Evolutionary conservation across 2,888 invertebrate genomes (phyloP), one percentile per base, ranked within the genome.

Genomic region (Carabus problematicus): DNA sequence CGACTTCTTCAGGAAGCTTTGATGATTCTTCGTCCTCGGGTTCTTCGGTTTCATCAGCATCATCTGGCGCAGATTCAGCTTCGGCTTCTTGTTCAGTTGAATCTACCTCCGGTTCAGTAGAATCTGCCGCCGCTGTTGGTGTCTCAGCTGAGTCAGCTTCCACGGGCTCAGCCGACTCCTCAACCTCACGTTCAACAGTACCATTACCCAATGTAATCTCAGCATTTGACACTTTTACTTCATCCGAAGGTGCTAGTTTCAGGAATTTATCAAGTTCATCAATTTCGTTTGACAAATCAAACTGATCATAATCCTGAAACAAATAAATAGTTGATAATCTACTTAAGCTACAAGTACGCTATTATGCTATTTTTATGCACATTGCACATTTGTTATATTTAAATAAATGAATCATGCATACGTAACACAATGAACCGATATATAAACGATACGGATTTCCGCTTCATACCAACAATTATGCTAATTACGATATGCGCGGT

Each of bases 221-320:
- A 64, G 84, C 84, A 72, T 81, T 83, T 70, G 84, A 83, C 74
- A 76, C 80, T 75, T 77, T 74, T 52, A 81, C 80, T 45, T 87
- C 85, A 39, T 85, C 84, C 61, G 87, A 87, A 1, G 86, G 84
- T 74, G 89, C 88, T 74, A 93, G 79, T 82, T 94, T 94, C 70
- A 96, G 83, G 80, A 97, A 97, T 79, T 91, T 90, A 80, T 95
- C 94, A 82, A 97, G 85, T 75, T 91, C 91, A 78, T 97, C 95
- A 74, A 91, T 87, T 86, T 97, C 97, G 83, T 95, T 93, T 16
- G 95, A 91, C 83, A 93, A 83, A 82, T 95, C 94, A 83, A 97
- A 96, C 77, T 89, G 91, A 80, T 96, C 95, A 82, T 95, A 97
- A 82, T 97, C 96, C 94, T 95, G 82, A 71, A 82, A 82, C 29